Evolutionary conservation across 2,888 invertebrate species (phyloP).

Genomic region (Beris morrisii): DNA sequence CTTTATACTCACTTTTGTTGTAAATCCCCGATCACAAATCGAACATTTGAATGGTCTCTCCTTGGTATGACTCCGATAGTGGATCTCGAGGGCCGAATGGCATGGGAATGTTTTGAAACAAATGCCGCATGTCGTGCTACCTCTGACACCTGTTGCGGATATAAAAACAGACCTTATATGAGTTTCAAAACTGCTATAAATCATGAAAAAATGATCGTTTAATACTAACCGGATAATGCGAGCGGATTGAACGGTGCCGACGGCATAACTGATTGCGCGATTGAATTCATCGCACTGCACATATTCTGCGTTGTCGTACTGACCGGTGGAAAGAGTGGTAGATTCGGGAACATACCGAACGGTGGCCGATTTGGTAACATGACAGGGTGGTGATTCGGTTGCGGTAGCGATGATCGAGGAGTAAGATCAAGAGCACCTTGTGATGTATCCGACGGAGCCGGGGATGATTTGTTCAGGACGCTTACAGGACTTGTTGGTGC

Average conservation of each 20-base stretch:
- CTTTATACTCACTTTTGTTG: constrained; percentile 80
- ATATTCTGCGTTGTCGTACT: constrained; percentile 68
- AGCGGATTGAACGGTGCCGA: constrained; percentile 86
- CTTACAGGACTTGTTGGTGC: constrained; percentile 50
- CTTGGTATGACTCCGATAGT: constrained; percentile 95
- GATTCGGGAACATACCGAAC: constrained; percentile 55
- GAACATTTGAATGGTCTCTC: constrained; percentile 96
- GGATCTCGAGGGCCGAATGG: constrained; percentile 95
- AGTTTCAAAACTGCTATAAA: constrained; percentile 9
- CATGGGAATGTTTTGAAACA: constrained; percentile 99
- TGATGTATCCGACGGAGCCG: constrained; percentile 57
- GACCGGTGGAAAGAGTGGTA: constrained; percentile 56
- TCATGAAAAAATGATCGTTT: not conserved
- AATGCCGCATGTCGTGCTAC: constrained; percentile 91
- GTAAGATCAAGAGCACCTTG: constrained; percentile 64
- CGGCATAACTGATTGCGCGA: constrained; percentile 78
- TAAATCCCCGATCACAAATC: constrained; percentile 95
- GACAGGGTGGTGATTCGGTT: constrained; percentile 45
- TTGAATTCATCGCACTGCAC: constrained; percentile 76
- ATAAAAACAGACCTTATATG: constrained; percentile 29
- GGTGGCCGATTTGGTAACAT: constrained; percentile 46
- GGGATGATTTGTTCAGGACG: constrained; percentile 49
- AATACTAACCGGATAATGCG: constrained; percentile 67
- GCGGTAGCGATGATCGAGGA: constrained; percentile 54
- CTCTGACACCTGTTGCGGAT: constrained; percentile 69